Evolutionary conservation across 2,888 invertebrate species (phyloP).

Genomic region (Trichopria drosophilae): DNA sequence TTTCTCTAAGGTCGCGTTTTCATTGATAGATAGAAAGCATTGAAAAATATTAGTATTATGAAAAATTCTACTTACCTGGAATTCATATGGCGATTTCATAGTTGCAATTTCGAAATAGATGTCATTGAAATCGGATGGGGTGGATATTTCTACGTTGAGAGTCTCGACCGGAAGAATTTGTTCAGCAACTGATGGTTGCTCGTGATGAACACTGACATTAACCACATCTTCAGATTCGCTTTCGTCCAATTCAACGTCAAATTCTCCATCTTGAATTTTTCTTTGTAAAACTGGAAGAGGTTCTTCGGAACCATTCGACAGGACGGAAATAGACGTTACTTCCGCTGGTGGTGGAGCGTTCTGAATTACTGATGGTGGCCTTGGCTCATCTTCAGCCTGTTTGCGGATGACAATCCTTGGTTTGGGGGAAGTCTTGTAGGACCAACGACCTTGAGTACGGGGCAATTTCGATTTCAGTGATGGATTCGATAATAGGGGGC

Average conservation of each 20-base stretch:
- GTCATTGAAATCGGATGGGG: slow-evolving; percentile 82
- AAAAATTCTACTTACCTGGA: slow-evolving; percentile 69
- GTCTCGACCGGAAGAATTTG: slow-evolving; percentile 72
- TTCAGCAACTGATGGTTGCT: slow-evolving; percentile 33
- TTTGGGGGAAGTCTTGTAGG: slow-evolving; percentile 86
- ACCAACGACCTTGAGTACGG: slow-evolving; percentile 84
- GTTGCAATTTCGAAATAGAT: slow-evolving; percentile 88
- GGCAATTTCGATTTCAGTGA: slow-evolving; percentile 82
- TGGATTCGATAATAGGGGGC: slow-evolving; percentile 61
- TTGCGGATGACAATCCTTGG: slow-evolving; percentile 81
- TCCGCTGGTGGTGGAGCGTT: slow-evolving; percentile 48
- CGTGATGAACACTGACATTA: slow-evolving; percentile 50
- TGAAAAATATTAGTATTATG: no score
- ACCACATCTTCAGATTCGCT: slow-evolving; percentile 66
- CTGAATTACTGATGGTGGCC: slow-evolving; percentile 33
- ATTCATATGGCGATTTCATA: slow-evolving; percentile 85
- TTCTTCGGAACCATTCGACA: slow-evolving; percentile 60
- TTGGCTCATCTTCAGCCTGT: slow-evolving; percentile 58
- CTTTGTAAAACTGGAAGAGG: slow-evolving; percentile 37
- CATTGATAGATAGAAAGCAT: no score
- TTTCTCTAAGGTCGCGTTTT: no score
- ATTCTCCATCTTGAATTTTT: slow-evolving; percentile 46
- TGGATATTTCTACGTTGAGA: slow-evolving; percentile 84
- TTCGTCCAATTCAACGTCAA: slow-evolving; percentile 67
- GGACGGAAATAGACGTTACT: slow-evolving; percentile 47